Percentiles rank a stretch among this genome's conserved stretches.
These are phyloP conservation scores for Tiliacea citrago DNA, from an alignment of 2,888 invertebrate genomes.

Conservation along the genomic window DNA sequence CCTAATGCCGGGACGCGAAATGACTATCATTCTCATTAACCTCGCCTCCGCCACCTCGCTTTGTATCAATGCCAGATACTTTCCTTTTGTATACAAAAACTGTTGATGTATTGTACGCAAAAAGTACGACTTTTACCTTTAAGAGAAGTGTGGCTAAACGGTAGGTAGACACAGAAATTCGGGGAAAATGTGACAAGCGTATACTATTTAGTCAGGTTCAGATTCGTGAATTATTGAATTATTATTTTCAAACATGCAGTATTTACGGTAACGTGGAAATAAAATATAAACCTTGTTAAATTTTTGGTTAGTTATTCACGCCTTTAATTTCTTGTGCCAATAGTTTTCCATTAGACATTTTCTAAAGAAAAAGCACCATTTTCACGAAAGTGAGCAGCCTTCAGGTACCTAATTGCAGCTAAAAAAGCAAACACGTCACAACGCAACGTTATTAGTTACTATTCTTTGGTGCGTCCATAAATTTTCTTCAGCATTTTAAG, in stretches of 20 bases:
- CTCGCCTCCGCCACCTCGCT: conserved; percentile 78
- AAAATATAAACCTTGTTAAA: background rate
- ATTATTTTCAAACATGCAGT: background rate
- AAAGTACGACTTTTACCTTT: conserved; percentile 31
- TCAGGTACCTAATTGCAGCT: background rate
- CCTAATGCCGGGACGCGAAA: conserved; percentile 81
- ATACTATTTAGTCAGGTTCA: background rate
- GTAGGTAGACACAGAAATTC: background rate
- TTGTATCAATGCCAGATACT: conserved; percentile 79
- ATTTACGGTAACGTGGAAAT: background rate
- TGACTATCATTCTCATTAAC: conserved; percentile 87
- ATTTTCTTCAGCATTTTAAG: conserved; percentile 27
- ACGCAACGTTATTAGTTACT: conserved; percentile 1
- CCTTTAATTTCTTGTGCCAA: background rate
- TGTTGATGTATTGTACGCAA: conserved; percentile 51
- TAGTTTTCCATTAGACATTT: background rate
- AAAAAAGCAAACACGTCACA: background rate
- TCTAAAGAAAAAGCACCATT: background rate
- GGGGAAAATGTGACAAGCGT: conserved; percentile 1
- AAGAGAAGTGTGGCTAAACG: conserved; percentile 11
- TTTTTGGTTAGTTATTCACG: background rate
- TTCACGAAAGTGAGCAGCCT: background rate
- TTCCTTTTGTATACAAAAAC: conserved; percentile 72
- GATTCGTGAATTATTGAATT: background rate
- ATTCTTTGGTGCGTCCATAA: conserved; percentile 6